Percentiles rank a stretch among this genome's conserved stretches.
Evolutionary conservation across 2,113 vertebrate species (phyloP).

Genomic region (Scophthalmus maximus): DNA sequence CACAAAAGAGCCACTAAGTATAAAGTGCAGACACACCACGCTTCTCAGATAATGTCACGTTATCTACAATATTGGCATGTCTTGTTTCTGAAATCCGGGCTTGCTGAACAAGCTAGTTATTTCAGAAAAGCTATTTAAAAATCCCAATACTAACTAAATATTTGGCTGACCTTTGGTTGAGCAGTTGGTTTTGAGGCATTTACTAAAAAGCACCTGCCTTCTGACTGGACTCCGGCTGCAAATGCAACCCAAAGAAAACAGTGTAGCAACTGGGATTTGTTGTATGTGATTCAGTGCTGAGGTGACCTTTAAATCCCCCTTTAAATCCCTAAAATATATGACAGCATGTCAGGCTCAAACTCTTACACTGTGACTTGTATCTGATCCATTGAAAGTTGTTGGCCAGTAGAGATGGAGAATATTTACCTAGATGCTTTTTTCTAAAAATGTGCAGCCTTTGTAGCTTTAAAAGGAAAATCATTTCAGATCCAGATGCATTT

Average conservation of each 20-base stretch:
- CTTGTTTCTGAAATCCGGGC: background rate
- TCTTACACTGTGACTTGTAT: background rate
- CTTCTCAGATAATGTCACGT: background rate
- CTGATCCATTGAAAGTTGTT: background rate
- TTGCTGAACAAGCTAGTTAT: background rate
- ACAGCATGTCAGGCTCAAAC: conserved; percentile 7
- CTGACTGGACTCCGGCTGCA: background rate
- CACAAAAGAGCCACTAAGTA: no score
- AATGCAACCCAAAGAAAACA: background rate
- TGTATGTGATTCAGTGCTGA: background rate
- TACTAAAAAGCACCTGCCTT: background rate
- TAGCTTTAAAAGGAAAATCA: conserved; percentile 4
- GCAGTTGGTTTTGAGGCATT: background rate
- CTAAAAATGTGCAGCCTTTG: background rate
- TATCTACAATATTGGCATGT: background rate
- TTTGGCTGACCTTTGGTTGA: background rate
- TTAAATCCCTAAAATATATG: background rate
- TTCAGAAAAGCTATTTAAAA: background rate
- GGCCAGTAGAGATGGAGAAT: background rate
- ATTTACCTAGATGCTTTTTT: background rate
- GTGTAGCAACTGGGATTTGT: background rate
- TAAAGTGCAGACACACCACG: no score
- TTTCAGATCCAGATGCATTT: conserved; percentile 4
- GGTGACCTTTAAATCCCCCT: conserved; percentile 15
- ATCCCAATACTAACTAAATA: no score